Percentiles rank a stretch among this genome's conserved stretches.
Evolutionary conservation across 2,113 vertebrate genomes (phyloP).

Genomic region (Psephotus haematonotus): DNA sequence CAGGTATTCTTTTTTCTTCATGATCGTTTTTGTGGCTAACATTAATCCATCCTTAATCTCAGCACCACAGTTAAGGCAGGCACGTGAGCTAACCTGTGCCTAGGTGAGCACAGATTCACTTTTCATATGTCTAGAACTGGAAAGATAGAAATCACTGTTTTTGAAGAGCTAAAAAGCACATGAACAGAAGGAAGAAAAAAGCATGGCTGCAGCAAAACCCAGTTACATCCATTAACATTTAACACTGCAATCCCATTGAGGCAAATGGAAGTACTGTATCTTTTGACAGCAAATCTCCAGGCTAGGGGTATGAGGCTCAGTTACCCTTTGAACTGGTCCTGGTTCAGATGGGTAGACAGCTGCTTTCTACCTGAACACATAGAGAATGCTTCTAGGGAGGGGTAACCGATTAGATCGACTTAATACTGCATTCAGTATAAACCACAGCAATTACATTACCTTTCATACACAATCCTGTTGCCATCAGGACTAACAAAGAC

Average conservation of each 20-base stretch:
- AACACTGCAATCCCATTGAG: background rate
- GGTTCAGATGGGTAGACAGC: background rate
- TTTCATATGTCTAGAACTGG: background rate
- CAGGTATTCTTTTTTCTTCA: background rate
- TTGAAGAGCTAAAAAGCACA: background rate
- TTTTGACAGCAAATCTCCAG: background rate
- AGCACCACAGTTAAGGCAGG: background rate
- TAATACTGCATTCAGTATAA: background rate
- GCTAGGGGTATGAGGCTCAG: background rate
- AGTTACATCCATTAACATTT: background rate
- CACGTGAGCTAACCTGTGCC: background rate
- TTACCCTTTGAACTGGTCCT: background rate
- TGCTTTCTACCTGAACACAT: background rate
- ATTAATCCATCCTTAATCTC: background rate
- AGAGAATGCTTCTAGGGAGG: background rate
- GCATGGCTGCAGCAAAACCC: background rate
- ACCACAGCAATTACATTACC: background rate
- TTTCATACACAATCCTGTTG: background rate
- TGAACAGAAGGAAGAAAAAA: background rate
- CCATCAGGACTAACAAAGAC: background rate
- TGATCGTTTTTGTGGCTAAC: background rate
- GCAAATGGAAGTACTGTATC: background rate
- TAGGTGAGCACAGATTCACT: background rate
- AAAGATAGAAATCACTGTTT: background rate
- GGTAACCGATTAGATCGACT: background rate